phyloP scores from a whole-genome alignment of 92 coral and sea anemone species.

The Bergia sp. region DNA sequence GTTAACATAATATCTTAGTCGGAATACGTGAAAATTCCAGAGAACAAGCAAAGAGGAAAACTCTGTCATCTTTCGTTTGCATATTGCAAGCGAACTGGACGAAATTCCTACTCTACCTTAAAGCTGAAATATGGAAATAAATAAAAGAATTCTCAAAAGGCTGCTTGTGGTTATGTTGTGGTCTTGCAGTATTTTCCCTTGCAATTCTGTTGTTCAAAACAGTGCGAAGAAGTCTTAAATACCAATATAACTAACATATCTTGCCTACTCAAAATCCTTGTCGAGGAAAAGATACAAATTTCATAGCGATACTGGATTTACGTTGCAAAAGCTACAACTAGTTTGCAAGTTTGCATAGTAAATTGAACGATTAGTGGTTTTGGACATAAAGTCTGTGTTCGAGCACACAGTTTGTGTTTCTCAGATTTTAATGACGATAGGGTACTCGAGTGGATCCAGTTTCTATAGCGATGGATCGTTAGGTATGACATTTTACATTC shows the following conservation, averaged over 20 bases:
- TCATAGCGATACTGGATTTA: background rate
- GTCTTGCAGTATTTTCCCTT: background rate
- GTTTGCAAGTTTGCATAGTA: background rate
- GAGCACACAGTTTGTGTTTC: conserved; percentile 10
- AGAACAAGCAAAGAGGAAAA: background rate
- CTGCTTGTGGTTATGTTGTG: background rate
- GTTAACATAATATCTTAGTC: conserved; percentile 10
- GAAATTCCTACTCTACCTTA: background rate
- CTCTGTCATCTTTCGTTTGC: too few species aligned
- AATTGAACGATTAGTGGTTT: background rate
- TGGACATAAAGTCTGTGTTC: conserved; percentile 25
- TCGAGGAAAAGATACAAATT: background rate
- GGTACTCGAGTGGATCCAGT: conserved; percentile 16
- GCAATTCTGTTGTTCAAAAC: background rate
- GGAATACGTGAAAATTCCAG: conserved; percentile 25
- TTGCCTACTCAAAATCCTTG: background rate
- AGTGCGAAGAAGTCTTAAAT: background rate
- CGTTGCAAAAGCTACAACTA: background rate
- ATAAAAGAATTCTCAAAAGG: background rate
- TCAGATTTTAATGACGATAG: background rate
- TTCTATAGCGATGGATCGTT: conserved; percentile 10
- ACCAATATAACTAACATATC: background rate
- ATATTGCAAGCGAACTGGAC: background rate
- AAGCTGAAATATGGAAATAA: background rate
- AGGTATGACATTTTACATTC: conserved; percentile 1